Conservation (phyloP, 2,797 vertebrate species). For the Craterocephalus amniculus region DNA sequence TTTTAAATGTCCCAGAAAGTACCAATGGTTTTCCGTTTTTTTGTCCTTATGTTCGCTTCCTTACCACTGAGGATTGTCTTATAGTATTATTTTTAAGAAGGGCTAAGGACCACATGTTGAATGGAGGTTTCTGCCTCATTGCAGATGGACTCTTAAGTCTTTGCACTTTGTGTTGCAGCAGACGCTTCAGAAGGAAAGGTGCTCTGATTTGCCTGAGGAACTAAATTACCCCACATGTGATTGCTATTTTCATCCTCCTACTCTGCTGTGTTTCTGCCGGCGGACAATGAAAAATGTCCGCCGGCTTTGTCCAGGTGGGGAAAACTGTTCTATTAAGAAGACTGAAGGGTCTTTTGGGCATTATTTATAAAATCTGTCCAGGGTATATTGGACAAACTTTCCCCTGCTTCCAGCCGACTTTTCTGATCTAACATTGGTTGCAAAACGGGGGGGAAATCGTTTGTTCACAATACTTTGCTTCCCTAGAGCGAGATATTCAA, state of each 20-base stretch:
- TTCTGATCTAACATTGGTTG: constrained; percentile 31
- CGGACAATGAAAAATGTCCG: constrained; percentile 31
- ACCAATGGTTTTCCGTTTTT: background rate
- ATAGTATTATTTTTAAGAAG: constrained; percentile 23
- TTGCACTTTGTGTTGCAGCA: background rate
- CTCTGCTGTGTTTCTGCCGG: constrained; percentile 18
- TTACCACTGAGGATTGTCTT: constrained; percentile 7
- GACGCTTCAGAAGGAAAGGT: constrained; percentile 12
- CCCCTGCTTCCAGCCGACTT: constrained; percentile 18
- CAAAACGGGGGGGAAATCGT: background rate
- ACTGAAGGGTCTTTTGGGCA: constrained; percentile 39
- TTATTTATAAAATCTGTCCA: constrained; percentile 35
- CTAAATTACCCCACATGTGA: constrained; percentile 28
- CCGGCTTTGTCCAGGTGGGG: constrained; percentile 26
- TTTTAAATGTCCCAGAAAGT: too few species aligned
- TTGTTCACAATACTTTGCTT: background rate
- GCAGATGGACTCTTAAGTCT: constrained; percentile 2
- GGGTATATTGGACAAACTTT: constrained; percentile 11
- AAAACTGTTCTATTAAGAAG: constrained; percentile 29
- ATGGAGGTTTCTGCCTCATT: constrained; percentile 3
- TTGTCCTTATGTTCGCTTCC: constrained; percentile 16
- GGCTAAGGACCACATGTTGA: constrained; percentile 18
- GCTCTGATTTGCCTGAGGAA: constrained; percentile 26
- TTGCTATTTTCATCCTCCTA: constrained; percentile 36
- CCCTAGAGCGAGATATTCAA: background rate